These are phyloP conservation scores for Bombus waltoni DNA, from an alignment of 1,140 invertebrate species.

Conservation along the genomic window DNA sequence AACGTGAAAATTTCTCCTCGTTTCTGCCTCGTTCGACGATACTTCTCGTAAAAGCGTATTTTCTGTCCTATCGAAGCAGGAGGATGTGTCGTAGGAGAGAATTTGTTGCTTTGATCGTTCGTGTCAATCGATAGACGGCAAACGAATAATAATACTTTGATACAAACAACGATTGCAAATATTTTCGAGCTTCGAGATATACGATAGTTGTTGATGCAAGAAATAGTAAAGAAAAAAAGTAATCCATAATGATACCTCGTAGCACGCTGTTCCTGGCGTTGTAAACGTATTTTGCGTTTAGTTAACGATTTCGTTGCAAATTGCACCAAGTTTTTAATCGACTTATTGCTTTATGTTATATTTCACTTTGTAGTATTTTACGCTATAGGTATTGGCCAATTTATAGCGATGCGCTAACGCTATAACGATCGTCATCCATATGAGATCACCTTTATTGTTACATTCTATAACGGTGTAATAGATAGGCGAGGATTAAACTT, in stretches of 20 bases:
- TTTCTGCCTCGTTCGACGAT: background rate
- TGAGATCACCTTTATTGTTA: slow-evolving; percentile 5
- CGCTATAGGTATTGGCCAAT: background rate
- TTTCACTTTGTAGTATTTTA: background rate
- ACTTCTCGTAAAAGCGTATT: background rate
- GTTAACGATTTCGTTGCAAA: too few relatives aligned
- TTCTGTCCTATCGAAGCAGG: background rate
- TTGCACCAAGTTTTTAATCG: background rate
- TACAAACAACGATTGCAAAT: too few relatives aligned
- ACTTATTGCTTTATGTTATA: background rate
- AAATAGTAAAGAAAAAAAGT: too few relatives aligned
- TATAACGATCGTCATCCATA: background rate
- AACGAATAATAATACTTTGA: too few relatives aligned
- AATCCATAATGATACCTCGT: too few relatives aligned
- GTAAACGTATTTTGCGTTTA: too few relatives aligned
- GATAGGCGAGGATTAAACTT: background rate
- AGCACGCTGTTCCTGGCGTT: too few relatives aligned
- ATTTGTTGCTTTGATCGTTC: too few relatives aligned
- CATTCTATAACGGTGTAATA: background rate
- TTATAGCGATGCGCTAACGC: background rate
- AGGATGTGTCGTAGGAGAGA: too few relatives aligned
- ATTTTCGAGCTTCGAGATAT: too few relatives aligned
- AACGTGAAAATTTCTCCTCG: background rate
- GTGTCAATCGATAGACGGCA: too few relatives aligned
- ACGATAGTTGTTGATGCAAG: too few relatives aligned